Evolutionary conservation across 53 echinoderm and acorn worm species (phyloP).

Genomic region (Henricia sp.): DNA sequence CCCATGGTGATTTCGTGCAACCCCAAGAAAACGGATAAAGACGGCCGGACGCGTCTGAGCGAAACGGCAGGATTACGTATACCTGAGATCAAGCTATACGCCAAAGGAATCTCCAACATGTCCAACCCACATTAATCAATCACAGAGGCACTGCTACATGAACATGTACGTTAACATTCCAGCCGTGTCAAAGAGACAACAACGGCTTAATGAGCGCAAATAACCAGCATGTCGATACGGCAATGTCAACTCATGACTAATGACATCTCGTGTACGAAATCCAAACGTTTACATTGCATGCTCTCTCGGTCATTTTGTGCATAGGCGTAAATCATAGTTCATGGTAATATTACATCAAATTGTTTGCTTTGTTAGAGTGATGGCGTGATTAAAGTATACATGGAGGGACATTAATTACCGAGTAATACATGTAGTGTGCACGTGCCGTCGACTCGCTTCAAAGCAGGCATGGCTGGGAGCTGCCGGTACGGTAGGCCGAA

Average conservation of each 20-base stretch:
- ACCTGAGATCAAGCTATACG: too few species aligned
- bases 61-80: too few species aligned
- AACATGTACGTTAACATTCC: slow-evolving; percentile 10
- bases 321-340: too few species aligned
- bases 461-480: too few species aligned
- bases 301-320: too few species aligned
- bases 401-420: background rate
- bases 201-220: background rate
- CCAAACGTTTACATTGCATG: too few species aligned
- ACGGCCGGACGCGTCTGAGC: too few species aligned
- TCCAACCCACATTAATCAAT: background rate
- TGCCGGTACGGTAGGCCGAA: background rate
- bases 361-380: background rate
- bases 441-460: background rate
- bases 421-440: background rate
- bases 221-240: background rate
- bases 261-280: background rate
- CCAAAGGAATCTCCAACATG: background rate
- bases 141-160: background rate
- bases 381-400: background rate
- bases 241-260: background rate
- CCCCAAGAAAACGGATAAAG: too few species aligned
- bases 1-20: too few species aligned
- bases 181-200: slow-evolving; percentile 29
- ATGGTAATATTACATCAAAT: background rate